phyloP scores from a whole-genome alignment of 2,113 vertebrate genomes.

The Bubo bubo region DNA sequence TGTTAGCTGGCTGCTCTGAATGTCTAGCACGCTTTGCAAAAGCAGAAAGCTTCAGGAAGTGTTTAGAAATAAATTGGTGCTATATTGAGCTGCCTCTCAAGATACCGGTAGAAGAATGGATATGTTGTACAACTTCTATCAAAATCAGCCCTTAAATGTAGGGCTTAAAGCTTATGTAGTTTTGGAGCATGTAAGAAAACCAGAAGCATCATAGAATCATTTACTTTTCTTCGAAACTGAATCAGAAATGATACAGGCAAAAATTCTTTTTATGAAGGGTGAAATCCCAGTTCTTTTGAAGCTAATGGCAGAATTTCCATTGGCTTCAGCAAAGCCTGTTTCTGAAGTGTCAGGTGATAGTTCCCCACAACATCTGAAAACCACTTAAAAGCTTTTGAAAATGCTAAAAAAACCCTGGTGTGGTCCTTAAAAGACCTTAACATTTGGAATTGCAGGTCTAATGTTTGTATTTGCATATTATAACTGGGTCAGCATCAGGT shows the following conservation, averaged over 20 bases:
- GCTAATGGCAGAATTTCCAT: neutral
- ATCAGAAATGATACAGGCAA: neutral
- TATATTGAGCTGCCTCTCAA: neutral
- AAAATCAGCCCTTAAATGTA: neutral
- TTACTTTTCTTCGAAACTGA: neutral
- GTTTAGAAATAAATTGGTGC: neutral
- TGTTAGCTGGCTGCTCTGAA: slow-evolving; percentile 12
- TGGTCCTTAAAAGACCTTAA: neutral
- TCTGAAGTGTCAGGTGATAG: neutral
- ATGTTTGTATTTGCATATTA: neutral
- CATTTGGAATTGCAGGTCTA: neutral
- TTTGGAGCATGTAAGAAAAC: neutral
- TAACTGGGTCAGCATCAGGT: neutral
- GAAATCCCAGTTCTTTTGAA: neutral
- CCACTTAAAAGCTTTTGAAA: neutral
- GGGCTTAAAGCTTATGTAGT: neutral
- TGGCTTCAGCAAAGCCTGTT: neutral
- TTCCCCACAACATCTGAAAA: neutral
- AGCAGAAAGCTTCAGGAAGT: neutral
- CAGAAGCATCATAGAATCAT: neutral
- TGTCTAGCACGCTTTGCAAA: neutral
- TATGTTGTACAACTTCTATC: neutral
- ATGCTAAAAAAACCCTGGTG: neutral
- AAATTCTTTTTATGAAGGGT: neutral
- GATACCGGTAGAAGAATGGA: neutral